These are phyloP conservation scores for Macaria notata DNA, from an alignment of 2,888 invertebrate species.

Conservation along the genomic window DNA sequence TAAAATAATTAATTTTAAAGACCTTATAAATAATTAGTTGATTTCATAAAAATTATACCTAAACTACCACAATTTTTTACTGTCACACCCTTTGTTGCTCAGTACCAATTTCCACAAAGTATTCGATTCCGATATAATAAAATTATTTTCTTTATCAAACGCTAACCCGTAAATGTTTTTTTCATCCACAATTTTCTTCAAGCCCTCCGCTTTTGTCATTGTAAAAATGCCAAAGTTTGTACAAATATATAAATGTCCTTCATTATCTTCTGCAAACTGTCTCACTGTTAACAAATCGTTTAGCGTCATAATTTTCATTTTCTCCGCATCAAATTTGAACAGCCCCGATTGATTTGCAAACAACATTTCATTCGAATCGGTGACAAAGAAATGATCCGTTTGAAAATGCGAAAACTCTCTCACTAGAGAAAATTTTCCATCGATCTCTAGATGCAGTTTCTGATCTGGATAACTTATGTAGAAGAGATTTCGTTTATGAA, in stretches of 20 bases:
- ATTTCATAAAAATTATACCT: too few species aligned
- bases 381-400: slow-evolving; percentile 57
- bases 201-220: slow-evolving; percentile 33
- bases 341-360: slow-evolving; percentile 60
- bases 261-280: slow-evolving; percentile 60
- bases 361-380: slow-evolving; percentile 40
- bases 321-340: slow-evolving; percentile 48
- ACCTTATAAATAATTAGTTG: too few species aligned
- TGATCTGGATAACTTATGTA: slow-evolving; percentile 66
- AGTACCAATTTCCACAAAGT: slow-evolving; percentile 34
- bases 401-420: slow-evolving; percentile 59
- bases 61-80: too few species aligned
- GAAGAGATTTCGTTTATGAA: slow-evolving; percentile 55
- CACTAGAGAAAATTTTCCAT: slow-evolving; percentile 53
- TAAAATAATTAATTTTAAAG: too few species aligned
- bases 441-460: slow-evolving; percentile 52
- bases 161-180: slow-evolving; percentile 55
- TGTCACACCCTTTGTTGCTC: too few species aligned
- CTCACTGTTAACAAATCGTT: slow-evolving; percentile 52
- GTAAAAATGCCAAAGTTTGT: slow-evolving; percentile 55
- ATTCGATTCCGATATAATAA: slow-evolving; percentile 57
- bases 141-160: slow-evolving; percentile 60
- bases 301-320: slow-evolving; percentile 35
- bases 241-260: slow-evolving; percentile 53
- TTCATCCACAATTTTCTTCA: slow-evolving; percentile 47